phyloP scores from a whole-genome alignment of 2,797 vertebrate genomes.

The Helostoma temminkii region DNA sequence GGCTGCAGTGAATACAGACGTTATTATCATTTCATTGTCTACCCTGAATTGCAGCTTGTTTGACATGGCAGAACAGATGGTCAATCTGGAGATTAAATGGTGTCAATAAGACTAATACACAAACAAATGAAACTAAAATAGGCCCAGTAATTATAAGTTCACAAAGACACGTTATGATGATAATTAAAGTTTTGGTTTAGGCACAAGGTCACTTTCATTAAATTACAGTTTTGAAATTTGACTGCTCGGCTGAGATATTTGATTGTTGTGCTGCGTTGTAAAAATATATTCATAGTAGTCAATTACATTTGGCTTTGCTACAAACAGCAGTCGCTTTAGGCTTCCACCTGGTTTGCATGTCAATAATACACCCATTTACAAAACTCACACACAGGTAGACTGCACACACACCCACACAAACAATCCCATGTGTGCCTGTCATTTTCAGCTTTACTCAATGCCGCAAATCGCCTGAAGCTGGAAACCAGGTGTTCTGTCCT shows the following conservation, averaged over 20 bases:
- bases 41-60: too few species aligned
- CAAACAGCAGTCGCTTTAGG: conserved; percentile 44
- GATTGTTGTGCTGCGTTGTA: not conserved
- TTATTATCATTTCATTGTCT: not conserved
- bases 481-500: conserved; percentile 60
- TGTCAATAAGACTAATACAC: too few species aligned
- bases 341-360: conserved; percentile 36
- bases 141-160: too few species aligned
- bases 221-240: too few species aligned
- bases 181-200: not conserved
- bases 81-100: not conserved
- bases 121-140: not conserved
- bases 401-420: conserved; percentile 30
- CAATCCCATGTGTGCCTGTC: conserved; percentile 58
- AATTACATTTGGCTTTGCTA: conserved; percentile 18
- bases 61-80: too few species aligned
- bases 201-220: too few species aligned
- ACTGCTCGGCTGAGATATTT: too few species aligned
- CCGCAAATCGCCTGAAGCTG: conserved; percentile 51
- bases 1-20: too few species aligned
- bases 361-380: conserved; percentile 36
- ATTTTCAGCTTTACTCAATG: conserved; percentile 30
- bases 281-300: too few species aligned
- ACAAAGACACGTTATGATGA: not conserved
- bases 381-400: conserved; percentile 16